Percentiles rank a stretch among this genome's conserved stretches.
Conservation (phyloP, 2,888 invertebrate species). For the Drosophila suboccidentalis region DNA sequence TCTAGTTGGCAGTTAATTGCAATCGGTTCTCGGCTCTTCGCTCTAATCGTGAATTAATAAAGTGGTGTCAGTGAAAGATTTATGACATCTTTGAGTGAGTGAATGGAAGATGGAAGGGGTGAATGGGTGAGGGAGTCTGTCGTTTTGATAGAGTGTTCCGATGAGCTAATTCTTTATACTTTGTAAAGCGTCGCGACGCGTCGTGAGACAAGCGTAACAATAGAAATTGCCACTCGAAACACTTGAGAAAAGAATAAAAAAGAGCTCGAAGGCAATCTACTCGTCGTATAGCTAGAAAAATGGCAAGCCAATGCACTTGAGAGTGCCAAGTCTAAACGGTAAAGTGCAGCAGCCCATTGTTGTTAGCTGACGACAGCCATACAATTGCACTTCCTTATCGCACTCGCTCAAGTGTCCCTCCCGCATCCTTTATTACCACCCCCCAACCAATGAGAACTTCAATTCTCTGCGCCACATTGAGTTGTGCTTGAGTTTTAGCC, state of each 20-base stretch:
- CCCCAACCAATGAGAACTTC: conserved; percentile 64
- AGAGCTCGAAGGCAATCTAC: conserved; percentile 41
- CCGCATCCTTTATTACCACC: background rate
- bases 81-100: conserved; percentile 48
- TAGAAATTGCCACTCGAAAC: conserved; percentile 66
- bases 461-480: conserved; percentile 71
- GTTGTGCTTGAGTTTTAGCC: conserved; percentile 64
- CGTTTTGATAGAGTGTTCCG: conserved; percentile 49
- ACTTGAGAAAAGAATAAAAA: conserved; percentile 27
- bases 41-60: conserved; percentile 78
- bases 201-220: conserved; percentile 54
- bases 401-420: conserved; percentile 49
- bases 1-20: conserved; percentile 75
- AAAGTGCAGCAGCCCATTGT: conserved; percentile 67
- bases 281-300: conserved; percentile 31
- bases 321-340: conserved; percentile 61
- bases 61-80: conserved; percentile 63
- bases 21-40: conserved; percentile 52
- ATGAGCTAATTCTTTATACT: conserved; percentile 48
- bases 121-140: conserved; percentile 12
- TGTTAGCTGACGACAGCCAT: conserved; percentile 63
- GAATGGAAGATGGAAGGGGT: conserved; percentile 6
- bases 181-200: conserved; percentile 31
- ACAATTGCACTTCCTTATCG: conserved; percentile 76
- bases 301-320: conserved; percentile 68